Percentiles rank a stretch among this genome's conserved stretches.
Conservation (phyloP, 2,888 invertebrate species). For the Rhorus exstirpatorius region DNA sequence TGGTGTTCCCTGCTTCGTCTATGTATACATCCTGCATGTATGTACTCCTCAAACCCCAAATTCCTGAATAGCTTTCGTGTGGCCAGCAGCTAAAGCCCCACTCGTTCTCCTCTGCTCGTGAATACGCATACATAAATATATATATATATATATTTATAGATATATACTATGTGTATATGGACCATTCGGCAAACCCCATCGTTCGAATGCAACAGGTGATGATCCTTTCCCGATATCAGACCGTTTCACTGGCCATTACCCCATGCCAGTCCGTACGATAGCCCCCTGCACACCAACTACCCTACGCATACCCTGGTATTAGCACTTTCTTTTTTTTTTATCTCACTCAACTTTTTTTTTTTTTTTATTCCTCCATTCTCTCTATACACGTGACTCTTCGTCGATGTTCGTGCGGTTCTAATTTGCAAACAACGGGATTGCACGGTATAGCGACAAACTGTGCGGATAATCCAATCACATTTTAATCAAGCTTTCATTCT, state of each 20-base stretch:
- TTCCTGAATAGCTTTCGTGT: conserved; percentile 85
- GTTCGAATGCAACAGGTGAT: conserved; percentile 85
- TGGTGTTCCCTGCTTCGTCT: conserved; percentile 79
- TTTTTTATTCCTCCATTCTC: conserved; percentile 71
- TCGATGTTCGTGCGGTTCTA: conserved; percentile 29
- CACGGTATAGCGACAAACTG: conserved; percentile 67
- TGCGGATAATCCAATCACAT: conserved; percentile 78
- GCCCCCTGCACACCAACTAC: conserved; percentile 57
- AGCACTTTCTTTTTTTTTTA: conserved; percentile 65
- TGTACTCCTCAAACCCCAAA: conserved; percentile 81
- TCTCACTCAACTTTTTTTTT: background rate
- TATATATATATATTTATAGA: too few relatives aligned
- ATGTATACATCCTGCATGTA: conserved; percentile 72
- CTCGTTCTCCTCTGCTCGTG: conserved; percentile 74
- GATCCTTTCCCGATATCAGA: conserved; percentile 85
- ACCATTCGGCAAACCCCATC: conserved; percentile 81
- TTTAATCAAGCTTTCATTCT: conserved; percentile 77
- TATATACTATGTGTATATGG: conserved; percentile 16
- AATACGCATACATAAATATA: conserved; percentile 39
- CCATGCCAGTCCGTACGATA: conserved; percentile 65
- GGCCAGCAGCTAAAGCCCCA: conserved; percentile 77
- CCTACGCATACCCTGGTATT: conserved; percentile 55
- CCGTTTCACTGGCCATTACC: conserved; percentile 73
- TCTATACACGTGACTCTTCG: conserved; percentile 44
- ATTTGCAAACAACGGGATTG: conserved; percentile 52